These are phyloP conservation scores for Agrochola lota DNA, from an alignment of 2,888 invertebrate genomes.

Conservation along the genomic window DNA sequence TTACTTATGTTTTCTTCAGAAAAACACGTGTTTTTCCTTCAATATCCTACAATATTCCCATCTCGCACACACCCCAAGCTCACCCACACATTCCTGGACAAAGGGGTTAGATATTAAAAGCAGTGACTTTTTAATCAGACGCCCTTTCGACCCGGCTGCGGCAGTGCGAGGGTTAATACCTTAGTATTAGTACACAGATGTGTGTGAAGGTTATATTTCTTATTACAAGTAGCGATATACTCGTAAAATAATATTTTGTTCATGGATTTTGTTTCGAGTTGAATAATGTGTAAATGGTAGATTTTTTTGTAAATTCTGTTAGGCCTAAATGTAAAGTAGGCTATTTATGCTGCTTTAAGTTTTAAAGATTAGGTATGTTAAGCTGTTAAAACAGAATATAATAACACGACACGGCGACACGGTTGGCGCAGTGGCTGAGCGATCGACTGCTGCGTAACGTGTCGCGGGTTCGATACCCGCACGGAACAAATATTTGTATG, in stretches of 20 bases:
- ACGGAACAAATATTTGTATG: too few relatives aligned
- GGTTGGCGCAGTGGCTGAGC: too few relatives aligned
- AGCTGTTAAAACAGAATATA: too few relatives aligned
- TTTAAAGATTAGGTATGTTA: too few relatives aligned
- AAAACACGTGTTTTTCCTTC: not conserved
- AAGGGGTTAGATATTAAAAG: conserved; percentile 69
- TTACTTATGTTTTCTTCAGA: not conserved
- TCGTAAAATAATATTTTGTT: not conserved
- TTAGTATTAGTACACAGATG: conserved; percentile 37
- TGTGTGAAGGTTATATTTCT: not conserved
- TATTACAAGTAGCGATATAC: not conserved
- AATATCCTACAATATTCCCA: not conserved
- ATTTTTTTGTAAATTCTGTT: not conserved
- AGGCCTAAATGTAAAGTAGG: not conserved
- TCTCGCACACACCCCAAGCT: not conserved
- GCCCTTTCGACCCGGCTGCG: conserved; percentile 42
- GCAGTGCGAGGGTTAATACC: conserved; percentile 34
- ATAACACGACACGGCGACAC: too few relatives aligned
- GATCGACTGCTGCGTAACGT: too few relatives aligned
- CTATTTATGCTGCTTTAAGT: too few relatives aligned
- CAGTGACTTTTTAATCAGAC: conserved; percentile 75
- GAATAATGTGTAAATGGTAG: too few relatives aligned
- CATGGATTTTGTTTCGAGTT: too few relatives aligned
- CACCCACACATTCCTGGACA: conserved; percentile 66
- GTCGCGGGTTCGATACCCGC: too few relatives aligned